Base-by-base conservation (phyloP, 2,888 invertebrate species). In the Dryocosmus kuriphilus region DNA sequence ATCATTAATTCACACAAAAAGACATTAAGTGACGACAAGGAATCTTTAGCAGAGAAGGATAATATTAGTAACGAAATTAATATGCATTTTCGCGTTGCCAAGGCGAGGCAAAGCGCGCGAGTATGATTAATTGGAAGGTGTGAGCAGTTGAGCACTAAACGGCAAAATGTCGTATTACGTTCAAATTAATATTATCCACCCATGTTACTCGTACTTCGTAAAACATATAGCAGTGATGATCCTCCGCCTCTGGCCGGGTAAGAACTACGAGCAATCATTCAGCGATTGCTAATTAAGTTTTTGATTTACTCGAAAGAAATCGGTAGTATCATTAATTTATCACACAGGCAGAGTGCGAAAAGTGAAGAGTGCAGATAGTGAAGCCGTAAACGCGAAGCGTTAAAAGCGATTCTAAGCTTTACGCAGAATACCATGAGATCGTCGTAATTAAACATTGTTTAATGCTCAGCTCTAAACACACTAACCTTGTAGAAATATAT, bases 371-470 rank as follows among this genome's bases (percentile, higher is more conserved):
- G n/a, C 30, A 71, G 67, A 51, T 27, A 41, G 24, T 19, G 27
- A 27, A 71, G 46, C 27, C n/a, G n/a, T 71, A 71, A 30, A 71
- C 46, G 67, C 67, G 9, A 19, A 46, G 46, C 19, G 24, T 38
- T 22, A 38, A n/a, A n/a, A 38, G n/a, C 14, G n/a, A n/a, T 46
- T 11, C 8, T 8, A 14, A 22, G n/a, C 4, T 22, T 67, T 24
- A 22, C 67, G 19, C 30, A 19, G 9, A 46, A 51, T 30, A 22
- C 1, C 67, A 51, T 27, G 46, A 24, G 67, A 71, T 71, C 27
- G 9, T 30, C 30, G 46, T 71, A 71, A 71, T 71, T 71, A 51
- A 71, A 71, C 46, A 71, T 71, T 71, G 67, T 71, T 71, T 30
- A 71, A n/a, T 71, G 30, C 46, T 71, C 30, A 19, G 30, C 46